phyloP scores from a whole-genome alignment of 1,140 invertebrate species.

The Drosophila pandora region DNA sequence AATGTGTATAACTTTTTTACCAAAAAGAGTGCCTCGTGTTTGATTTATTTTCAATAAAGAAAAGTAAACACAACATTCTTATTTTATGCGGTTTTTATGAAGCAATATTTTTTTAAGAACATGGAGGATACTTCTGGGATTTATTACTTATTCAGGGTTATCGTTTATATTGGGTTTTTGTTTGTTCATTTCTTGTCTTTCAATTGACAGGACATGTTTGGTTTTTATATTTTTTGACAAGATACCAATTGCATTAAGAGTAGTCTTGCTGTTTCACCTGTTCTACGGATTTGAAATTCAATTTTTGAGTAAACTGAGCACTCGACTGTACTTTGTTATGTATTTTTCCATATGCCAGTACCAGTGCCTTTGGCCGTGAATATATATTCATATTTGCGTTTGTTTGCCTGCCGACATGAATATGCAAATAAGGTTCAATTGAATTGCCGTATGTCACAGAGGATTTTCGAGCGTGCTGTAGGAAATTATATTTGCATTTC shows the following conservation, averaged over 20 bases:
- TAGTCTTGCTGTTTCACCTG: background rate
- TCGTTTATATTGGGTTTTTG: background rate
- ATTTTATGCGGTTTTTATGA: conserved; percentile 24
- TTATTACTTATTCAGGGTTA: background rate
- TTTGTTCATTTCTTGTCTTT: background rate
- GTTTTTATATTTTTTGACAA: too few species aligned
- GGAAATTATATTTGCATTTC: conserved; percentile 33
- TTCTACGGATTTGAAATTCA: background rate
- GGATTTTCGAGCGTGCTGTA: conserved; percentile 18
- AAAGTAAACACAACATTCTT: conserved; percentile 6
- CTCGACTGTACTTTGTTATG: conserved; percentile 10
- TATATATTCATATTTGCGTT: conserved; percentile 25
- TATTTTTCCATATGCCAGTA: conserved; percentile 2
- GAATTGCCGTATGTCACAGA: conserved; percentile 30
- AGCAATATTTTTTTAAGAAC: conserved; percentile 19
- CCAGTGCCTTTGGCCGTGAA: background rate
- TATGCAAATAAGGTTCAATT: conserved; percentile 44
- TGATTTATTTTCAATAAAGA: conserved; percentile 15
- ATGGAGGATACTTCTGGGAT: background rate
- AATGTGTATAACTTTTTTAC: conserved; percentile 3
- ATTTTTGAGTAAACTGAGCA: background rate
- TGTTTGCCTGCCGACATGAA: conserved; percentile 35
- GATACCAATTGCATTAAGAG: too few species aligned
- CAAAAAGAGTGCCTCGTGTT: conserved; percentile 6
- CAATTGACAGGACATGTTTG: too few species aligned